Evolutionary conservation across 2,113 vertebrate genomes (phyloP), one percentile per base, ranked within the genome.

Genomic region (Calypte anna): DNA sequence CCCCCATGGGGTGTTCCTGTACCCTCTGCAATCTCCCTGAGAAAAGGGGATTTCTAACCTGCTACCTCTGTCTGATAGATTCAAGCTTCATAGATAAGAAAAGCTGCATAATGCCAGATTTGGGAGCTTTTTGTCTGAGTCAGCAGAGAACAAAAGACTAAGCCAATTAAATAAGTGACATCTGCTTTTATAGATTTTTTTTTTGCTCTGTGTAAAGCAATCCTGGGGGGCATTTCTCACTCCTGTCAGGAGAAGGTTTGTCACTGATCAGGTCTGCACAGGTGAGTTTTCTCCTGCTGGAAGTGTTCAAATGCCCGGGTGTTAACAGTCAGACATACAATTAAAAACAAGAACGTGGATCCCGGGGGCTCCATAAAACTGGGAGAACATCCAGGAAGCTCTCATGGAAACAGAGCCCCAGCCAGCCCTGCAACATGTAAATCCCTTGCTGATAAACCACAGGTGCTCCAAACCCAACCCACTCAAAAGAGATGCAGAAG

Each of bases 51-150:
- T 94, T 91, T 87, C 53, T 88, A 50, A 23, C 67, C 8, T 1
- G 8, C 75, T 83, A 67, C 88, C 50, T 24, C 90, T 14, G 10
- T 36, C 5, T 25, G 57, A 14, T 14, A n/a, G 78, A 63, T 62
- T 44, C 82, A 75, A 88, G 2, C 85, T 25, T 40, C 57, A 4
- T 12, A n/a, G 95, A 72, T 68, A 78, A 91, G 82, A 86, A 83
- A 84, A 90, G 88, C 90, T 11, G 72, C 55, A 40, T 33, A 74
- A 46, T 5, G 72, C 36, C 73, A 23, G 64, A 50, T 83, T 30
- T 40, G 77, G 48, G 86, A 92, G 90, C 89, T 81, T 87, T 76
- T 70, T 48, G 31, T 78, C 82, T 96, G 93, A 88, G 73, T 93
- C 80, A 73, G 79, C 90, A 94, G 63, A 75, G 66, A 90, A 94